Evolutionary conservation across 2,888 invertebrate genomes (phyloP), one percentile per base, ranked within the genome.

Genomic region (Mamestra brassicae): DNA sequence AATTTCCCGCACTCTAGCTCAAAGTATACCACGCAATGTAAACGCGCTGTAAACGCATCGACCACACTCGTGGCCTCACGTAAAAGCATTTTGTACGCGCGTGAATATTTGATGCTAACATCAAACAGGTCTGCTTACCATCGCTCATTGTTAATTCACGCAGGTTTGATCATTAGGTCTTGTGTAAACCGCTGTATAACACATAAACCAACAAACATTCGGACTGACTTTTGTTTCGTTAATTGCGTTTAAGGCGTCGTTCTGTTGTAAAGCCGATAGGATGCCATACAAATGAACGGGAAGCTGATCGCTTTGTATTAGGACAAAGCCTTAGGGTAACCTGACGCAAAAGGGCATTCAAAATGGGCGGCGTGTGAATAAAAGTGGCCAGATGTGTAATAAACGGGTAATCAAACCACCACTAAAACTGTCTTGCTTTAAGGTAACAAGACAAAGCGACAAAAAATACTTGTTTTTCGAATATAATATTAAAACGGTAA

Each of bases 51-150:
- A 73, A 80, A 62, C 73, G 58, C 64, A 45, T 57, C 4, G 7
- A 15, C 55, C 71, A 72, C 72, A 75, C 60, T 75, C 42, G 63
- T 68, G 50, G 67, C 36, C 65, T 47, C 76, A 80, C 79, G 77
- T 81, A 80, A 83, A 85, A 85, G 78, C 81, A 83, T 86, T 86
- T 86, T 78, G 73, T 81, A 77, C 60, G 62, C 58, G 3, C 38
- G 36, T 86, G 78, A 83, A 86, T 86, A 84, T 80, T 86, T 85
- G 64, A 86, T 86, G 68, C 7, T 45, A 26, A 76, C 83, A 81
- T 78, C 80, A 83, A 84, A 84, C 78, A 72, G 62, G 60, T 57
- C 57, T 62, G 72, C 71, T 76, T 69, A 63, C 68, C 69, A 75
- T 75, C 45, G 52, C 52, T 77, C 85, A 83, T 86, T 77, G 74